Conservation (phyloP, 2,888 invertebrate genomes). For the Drosophila mimetica region DNA sequence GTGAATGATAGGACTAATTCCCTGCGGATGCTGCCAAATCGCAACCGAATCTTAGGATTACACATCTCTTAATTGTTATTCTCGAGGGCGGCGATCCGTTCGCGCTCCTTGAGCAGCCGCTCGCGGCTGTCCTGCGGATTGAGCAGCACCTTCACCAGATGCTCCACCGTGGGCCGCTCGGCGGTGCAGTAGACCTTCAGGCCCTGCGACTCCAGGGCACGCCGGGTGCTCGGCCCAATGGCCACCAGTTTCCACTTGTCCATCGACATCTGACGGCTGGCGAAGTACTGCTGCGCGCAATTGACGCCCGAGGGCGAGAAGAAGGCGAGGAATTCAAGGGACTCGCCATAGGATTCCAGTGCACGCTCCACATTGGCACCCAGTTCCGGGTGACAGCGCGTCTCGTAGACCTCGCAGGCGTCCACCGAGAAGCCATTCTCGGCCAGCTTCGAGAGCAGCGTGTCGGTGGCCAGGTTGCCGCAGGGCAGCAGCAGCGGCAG, state of each 20-base stretch:
- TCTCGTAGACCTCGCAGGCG: conserved; percentile 86
- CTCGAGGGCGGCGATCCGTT: conserved; percentile 31
- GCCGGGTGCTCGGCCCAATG: conserved; percentile 86
- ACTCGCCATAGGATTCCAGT: conserved; percentile 77
- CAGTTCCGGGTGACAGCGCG: conserved; percentile 85
- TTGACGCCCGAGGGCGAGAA: conserved; percentile 87
- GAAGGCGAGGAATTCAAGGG: conserved; percentile 86
- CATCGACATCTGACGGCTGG: conserved; percentile 76
- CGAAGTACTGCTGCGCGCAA: conserved; percentile 84
- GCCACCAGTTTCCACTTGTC: conserved; percentile 85
- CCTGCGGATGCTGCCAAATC: not conserved
- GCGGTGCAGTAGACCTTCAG: conserved; percentile 85
- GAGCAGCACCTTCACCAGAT: conserved; percentile 84
- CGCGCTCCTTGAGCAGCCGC: conserved; percentile 59
- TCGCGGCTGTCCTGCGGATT: conserved; percentile 81
- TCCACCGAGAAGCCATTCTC: conserved; percentile 84
- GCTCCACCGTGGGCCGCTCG: conserved; percentile 85
- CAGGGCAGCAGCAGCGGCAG: conserved; percentile 86
- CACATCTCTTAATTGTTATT: conserved; percentile 24
- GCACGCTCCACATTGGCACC: conserved; percentile 83
- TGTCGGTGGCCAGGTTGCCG: conserved; percentile 86
- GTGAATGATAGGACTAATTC: not conserved
- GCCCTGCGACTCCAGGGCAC: conserved; percentile 84
- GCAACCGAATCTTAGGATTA: conserved; percentile 2
- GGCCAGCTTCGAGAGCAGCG: conserved; percentile 84